Conservation (phyloP, 1,140 invertebrate species). For the Drosophila arizonae region DNA sequence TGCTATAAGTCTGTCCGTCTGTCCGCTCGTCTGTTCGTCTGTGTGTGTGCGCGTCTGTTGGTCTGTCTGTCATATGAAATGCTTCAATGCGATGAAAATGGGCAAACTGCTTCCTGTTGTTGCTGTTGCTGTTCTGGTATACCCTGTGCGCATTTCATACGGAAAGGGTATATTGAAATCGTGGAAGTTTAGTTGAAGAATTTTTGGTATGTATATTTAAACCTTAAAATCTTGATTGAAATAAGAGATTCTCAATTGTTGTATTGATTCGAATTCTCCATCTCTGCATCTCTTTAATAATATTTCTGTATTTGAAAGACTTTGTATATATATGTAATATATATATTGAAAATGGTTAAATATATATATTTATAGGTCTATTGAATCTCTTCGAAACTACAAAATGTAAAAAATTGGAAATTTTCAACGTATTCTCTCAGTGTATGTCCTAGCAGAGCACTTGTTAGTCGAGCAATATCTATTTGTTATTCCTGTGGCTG, state of each 20-base stretch:
- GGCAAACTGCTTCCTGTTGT: constrained; percentile 79
- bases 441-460: not conserved
- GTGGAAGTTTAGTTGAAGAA: too few relatives aligned
- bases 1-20: constrained; percentile 14
- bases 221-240: too few relatives aligned
- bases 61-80: constrained; percentile 70
- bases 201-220: too few relatives aligned
- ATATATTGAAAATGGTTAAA: too few relatives aligned
- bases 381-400: too few relatives aligned
- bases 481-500: not conserved
- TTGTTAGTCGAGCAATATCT: not conserved
- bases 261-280: too few relatives aligned
- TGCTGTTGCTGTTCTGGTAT: constrained; percentile 32
- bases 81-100: constrained; percentile 76
- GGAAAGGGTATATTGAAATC: not conserved
- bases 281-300: too few relatives aligned
- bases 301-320: too few relatives aligned
- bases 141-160: not conserved
- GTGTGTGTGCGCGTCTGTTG: constrained; percentile 30
- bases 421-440: not conserved
- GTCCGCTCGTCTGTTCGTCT: constrained; percentile 27
- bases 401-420: too few relatives aligned
- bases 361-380: too few relatives aligned
- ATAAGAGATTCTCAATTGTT: too few relatives aligned
- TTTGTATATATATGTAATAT: too few relatives aligned